Conservation (phyloP, 2,888 invertebrate genomes). For the Trisateles emortualis region DNA sequence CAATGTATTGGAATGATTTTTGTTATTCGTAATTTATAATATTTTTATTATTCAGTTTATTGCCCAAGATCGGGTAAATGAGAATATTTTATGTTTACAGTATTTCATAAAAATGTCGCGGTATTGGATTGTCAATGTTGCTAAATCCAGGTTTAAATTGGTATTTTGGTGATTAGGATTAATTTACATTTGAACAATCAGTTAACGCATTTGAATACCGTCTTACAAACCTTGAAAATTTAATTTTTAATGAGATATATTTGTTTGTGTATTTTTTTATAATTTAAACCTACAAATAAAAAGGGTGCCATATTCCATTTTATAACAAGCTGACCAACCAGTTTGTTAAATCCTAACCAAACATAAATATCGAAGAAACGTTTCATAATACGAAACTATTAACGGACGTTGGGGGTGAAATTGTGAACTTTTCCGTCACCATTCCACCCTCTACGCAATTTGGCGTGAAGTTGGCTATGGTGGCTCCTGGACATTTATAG, state of each 20-base stretch:
- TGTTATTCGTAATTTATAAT: background rate
- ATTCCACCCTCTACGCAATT: slow-evolving; percentile 62
- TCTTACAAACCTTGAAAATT: too few species aligned
- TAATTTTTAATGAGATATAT: too few species aligned
- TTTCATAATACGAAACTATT: slow-evolving; percentile 43
- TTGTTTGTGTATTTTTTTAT: too few species aligned
- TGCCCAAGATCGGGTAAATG: background rate
- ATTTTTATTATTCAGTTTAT: background rate
- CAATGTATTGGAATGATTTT: background rate
- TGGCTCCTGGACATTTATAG: slow-evolving; percentile 72
- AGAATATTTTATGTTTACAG: background rate
- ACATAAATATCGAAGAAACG: slow-evolving; percentile 43
- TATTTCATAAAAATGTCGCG: background rate
- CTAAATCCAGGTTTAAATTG: too few species aligned
- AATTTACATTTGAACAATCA: too few species aligned
- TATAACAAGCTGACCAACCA: background rate
- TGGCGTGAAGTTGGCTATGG: slow-evolving; percentile 65
- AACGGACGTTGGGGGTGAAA: slow-evolving; percentile 42
- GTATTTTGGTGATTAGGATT: too few species aligned
- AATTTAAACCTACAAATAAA: too few species aligned
- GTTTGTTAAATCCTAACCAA: slow-evolving; percentile 12
- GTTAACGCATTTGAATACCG: too few species aligned
- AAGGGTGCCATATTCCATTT: background rate
- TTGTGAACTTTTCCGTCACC: slow-evolving; percentile 43
- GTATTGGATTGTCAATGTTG: too few species aligned